Evolutionary conservation across 2,888 invertebrate genomes (phyloP).

Genomic region (Panopea generosa): DNA sequence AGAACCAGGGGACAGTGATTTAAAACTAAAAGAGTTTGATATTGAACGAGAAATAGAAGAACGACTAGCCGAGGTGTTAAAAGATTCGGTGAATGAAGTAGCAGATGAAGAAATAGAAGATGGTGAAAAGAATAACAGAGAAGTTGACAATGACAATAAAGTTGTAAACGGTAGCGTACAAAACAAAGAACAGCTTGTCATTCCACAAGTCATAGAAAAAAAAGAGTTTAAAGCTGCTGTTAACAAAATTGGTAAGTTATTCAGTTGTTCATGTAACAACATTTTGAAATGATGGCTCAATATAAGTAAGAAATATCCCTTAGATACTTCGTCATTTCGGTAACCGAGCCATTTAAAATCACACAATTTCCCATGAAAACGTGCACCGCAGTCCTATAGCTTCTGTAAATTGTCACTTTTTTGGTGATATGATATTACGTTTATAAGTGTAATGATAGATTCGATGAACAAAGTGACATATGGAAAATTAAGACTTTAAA

Average conservation of each 20-base stretch:
- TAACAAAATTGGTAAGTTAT: conserved; percentile 36
- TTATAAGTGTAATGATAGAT: too few relatives aligned
- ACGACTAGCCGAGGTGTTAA: conserved; percentile 33
- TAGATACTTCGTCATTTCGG: too few relatives aligned
- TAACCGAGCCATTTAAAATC: too few relatives aligned
- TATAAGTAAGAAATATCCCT: too few relatives aligned
- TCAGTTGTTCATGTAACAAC: background rate
- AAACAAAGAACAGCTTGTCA: background rate
- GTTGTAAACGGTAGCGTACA: background rate
- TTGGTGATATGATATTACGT: too few relatives aligned
- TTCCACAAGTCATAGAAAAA: conserved; percentile 16
- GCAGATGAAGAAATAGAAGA: conserved; percentile 17
- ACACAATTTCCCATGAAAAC: too few relatives aligned
- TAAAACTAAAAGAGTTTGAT: conserved; percentile 38
- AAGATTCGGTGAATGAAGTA: conserved; percentile 27
- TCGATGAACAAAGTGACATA: too few relatives aligned
- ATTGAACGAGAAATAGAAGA: conserved; percentile 53
- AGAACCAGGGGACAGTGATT: conserved; percentile 13
- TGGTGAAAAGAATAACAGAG: conserved; percentile 5
- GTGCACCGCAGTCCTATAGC: too few relatives aligned
- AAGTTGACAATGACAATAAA: background rate
- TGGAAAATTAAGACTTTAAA: too few relatives aligned
- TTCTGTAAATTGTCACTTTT: too few relatives aligned
- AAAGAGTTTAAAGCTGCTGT: conserved; percentile 42
- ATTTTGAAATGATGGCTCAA: background rate